Conservation (phyloP, 2,797 vertebrate genomes). For the Mareca penelope region DNA sequence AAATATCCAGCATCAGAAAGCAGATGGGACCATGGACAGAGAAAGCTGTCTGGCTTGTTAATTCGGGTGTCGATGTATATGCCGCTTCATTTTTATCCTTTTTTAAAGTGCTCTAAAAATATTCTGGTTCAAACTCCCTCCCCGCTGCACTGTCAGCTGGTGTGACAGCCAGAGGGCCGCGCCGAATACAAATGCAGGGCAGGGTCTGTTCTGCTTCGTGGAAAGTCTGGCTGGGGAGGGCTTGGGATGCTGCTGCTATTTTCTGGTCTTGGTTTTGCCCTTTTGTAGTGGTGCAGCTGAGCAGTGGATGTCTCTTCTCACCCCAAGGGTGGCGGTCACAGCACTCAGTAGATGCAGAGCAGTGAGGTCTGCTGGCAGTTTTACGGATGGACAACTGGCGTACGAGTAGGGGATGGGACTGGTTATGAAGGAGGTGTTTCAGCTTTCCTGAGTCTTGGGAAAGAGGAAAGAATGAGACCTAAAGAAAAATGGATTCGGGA, state of each 20-base stretch:
- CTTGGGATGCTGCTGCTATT: background rate
- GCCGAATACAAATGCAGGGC: background rate
- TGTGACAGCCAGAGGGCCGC: background rate
- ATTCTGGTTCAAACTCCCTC: background rate
- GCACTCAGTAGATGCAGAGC: background rate
- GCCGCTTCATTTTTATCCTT: background rate
- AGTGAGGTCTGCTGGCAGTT: rapidly evolving
- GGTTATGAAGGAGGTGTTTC: background rate
- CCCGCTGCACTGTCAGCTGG: rapidly evolving
- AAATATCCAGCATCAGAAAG: background rate
- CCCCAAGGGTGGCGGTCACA: too few relatives aligned
- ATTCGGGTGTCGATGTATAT: background rate
- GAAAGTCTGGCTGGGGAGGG: rapidly evolving
- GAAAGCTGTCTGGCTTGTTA: background rate
- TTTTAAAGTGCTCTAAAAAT: background rate
- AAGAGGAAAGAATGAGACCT: background rate
- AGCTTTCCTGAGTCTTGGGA: background rate
- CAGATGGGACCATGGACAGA: conserved; percentile 31
- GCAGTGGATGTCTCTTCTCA: background rate
- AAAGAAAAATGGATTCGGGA: background rate
- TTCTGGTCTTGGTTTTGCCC: background rate
- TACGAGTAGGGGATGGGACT: background rate
- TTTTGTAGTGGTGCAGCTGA: rapidly evolving
- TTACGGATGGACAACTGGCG: background rate
- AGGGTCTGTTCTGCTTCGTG: background rate